phyloP scores from a whole-genome alignment of 2,113 vertebrate species.

The Patagioenas fasciata region DNA sequence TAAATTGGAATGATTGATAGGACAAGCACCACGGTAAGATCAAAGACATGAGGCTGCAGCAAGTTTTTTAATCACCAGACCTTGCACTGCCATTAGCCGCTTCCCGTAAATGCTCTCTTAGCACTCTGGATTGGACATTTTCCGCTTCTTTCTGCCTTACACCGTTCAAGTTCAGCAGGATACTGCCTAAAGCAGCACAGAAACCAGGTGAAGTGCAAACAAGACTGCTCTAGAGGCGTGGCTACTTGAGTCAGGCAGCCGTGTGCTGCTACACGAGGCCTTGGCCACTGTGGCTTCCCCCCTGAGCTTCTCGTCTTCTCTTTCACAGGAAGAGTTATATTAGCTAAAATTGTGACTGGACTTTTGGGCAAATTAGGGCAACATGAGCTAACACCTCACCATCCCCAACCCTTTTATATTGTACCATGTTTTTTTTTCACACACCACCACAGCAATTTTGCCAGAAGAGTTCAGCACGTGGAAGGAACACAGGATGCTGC shows the following conservation, averaged over 20 bases:
- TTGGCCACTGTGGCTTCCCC: not conserved
- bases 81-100: not conserved
- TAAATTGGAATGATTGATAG: slow-evolving; percentile 23
- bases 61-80: slow-evolving; percentile 23
- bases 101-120: not conserved
- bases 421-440: not conserved
- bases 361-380: not conserved
- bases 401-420: not conserved
- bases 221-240: not conserved
- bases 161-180: not conserved
- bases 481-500: not conserved
- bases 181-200: not conserved
- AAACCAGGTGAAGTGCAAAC: not conserved
- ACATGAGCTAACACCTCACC: not conserved
- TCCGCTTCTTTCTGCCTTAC: not conserved
- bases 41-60: not conserved
- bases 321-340: not conserved
- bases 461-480: not conserved
- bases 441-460: not conserved
- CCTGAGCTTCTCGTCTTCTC: accelerated
- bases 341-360: not conserved
- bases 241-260: not conserved
- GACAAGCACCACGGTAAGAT: not conserved
- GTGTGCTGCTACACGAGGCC: accelerated
- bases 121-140: not conserved